These are phyloP conservation scores for Lasioglossum lativentre DNA, from an alignment of 2,888 invertebrate genomes.

Conservation along the genomic window DNA sequence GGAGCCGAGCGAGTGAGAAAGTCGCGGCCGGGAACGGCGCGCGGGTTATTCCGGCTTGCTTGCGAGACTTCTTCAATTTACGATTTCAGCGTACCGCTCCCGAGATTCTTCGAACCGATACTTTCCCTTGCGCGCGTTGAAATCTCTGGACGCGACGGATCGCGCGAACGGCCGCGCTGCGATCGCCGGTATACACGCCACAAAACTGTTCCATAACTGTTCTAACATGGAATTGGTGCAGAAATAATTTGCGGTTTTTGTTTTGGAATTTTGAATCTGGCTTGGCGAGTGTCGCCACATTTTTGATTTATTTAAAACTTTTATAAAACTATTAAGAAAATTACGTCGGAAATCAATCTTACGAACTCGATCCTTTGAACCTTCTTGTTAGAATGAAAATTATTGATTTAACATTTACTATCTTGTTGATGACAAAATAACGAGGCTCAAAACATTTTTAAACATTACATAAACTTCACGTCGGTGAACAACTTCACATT, in stretches of 20 bases:
- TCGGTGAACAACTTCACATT: too few relatives aligned
- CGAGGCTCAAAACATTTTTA: too few relatives aligned
- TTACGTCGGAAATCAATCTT: too few relatives aligned
- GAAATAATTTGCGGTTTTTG: neutral
- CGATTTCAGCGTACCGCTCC: slow-evolving; percentile 55
- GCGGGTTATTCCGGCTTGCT: slow-evolving; percentile 35
- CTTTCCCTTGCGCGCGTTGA: slow-evolving; percentile 52
- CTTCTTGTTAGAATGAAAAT: too few relatives aligned
- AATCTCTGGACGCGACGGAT: slow-evolving; percentile 38
- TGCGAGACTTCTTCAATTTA: slow-evolving; percentile 57
- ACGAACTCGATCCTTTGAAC: too few relatives aligned
- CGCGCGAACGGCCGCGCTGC: neutral
- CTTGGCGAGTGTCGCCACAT: too few relatives aligned
- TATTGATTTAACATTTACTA: too few relatives aligned
- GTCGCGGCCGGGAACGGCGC: slow-evolving; percentile 31
- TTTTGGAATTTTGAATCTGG: too few relatives aligned
- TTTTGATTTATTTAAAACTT: too few relatives aligned
- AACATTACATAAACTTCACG: too few relatives aligned
- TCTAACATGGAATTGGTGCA: neutral
- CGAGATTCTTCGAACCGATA: slow-evolving; percentile 51
- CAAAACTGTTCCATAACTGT: neutral
- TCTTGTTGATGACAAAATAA: too few relatives aligned
- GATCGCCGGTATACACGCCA: neutral
- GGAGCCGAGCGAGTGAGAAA: slow-evolving; percentile 45
- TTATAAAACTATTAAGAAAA: too few relatives aligned